Evolutionary conservation across 2,797 vertebrate genomes (phyloP), one percentile per base, ranked within the genome.

Genomic region (Pipistrellus kuhlii): DNA sequence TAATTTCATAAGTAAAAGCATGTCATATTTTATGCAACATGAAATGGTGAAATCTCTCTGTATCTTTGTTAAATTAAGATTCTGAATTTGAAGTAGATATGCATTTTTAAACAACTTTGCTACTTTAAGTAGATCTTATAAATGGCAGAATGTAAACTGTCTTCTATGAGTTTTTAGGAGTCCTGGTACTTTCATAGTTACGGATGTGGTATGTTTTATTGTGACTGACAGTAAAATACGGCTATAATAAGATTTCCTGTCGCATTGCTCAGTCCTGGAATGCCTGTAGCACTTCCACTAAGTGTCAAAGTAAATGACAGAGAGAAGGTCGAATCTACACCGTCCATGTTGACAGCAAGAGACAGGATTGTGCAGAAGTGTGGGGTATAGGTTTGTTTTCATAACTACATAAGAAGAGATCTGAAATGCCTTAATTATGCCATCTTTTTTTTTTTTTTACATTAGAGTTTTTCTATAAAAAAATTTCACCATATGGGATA

Each of bases 31-130:
- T 87, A 90, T 53, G 17, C 41, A 78, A 82, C 62, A 78, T 41
- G 25, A 87, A 87, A 88, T 73, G 72, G 20, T 59, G 51, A 86
- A 91, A 85, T 92, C 20, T 55, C 51, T 77, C 76, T 55, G 53
- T 10, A 76, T 87, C 85, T 92, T 51, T 69, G 46, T 88, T 66
- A 77, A 23, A 93, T 69, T 73, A 77, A 85, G 27, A 85, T 66
- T 93, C 69, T 84, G 73, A 62, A 86, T 23, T 64, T 92, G n/a
- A 94, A 85, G 32, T 77, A 85, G n/a, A 32, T 66, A 85, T 10
- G 48, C 46, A 48, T 95, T 95, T 95, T 85, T 69, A 93, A 91
- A 66, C 73, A 66, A 85, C n/a, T 80, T 62, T 88, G 62, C 18
- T 89, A 62, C 35, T 90, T 77, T n/a, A 51, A 25, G 35, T 57